Conservation (phyloP, 2,888 invertebrate genomes). For the Xanthorhoe designata region DNA sequence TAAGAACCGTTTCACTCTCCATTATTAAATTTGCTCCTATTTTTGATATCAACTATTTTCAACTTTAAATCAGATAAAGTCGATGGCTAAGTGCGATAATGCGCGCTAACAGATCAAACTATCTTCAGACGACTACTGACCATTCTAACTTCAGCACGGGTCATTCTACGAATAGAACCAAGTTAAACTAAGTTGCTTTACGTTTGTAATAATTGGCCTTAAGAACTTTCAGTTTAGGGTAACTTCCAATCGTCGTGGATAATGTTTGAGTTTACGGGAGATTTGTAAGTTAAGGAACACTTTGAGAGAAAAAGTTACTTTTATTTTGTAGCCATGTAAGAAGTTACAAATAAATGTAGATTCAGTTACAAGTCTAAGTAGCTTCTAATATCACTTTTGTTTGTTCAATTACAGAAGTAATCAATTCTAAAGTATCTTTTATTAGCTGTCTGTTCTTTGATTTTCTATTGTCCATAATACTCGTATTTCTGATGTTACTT, state of each 20-base stretch:
- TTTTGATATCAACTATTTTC: background rate
- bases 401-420: too few species aligned
- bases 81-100: constrained; percentile 12
- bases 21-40: background rate
- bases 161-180: constrained; percentile 33
- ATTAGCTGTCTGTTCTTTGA: too few species aligned
- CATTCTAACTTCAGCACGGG: constrained; percentile 31
- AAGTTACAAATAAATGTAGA: too few species aligned
- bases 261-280: constrained; percentile 36
- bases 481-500: too few species aligned
- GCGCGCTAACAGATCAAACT: constrained; percentile 10
- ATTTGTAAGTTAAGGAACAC: constrained; percentile 13
- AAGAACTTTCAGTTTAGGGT: constrained; percentile 30
- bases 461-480: too few species aligned
- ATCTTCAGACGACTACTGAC: constrained; percentile 29
- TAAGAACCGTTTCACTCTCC: too few species aligned
- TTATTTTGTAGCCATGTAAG: background rate
- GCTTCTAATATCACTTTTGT: too few species aligned
- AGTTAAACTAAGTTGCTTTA: constrained; percentile 40
- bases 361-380: too few species aligned
- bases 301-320: background rate
- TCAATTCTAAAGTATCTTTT: too few species aligned
- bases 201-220: constrained; percentile 45
- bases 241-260: constrained; percentile 26
- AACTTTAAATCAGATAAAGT: background rate